Evolutionary conservation across 1,140 invertebrate genomes (phyloP).

Genomic region (Hypothenemus hampei): DNA sequence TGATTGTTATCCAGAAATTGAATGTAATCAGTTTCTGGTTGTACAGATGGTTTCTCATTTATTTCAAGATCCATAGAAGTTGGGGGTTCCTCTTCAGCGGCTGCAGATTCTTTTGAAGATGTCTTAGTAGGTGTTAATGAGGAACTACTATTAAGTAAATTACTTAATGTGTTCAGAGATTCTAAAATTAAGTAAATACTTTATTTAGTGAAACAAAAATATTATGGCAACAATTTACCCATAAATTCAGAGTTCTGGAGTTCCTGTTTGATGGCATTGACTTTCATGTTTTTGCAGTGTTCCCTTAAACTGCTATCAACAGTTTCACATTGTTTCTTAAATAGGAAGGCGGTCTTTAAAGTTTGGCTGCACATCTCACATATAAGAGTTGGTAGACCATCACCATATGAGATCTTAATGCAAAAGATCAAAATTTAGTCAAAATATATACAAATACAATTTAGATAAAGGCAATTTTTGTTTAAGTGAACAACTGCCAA

Average conservation of each 20-base stretch:
- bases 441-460: too few species aligned
- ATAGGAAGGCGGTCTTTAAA: conserved; percentile 37
- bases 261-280: conserved; percentile 37
- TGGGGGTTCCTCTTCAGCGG: background rate
- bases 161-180: conserved; percentile 29
- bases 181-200: conserved; percentile 16
- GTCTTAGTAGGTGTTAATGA: conserved; percentile 11
- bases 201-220: too few species aligned
- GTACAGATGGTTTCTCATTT: conserved; percentile 8
- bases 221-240: conserved; percentile 17
- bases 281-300: conserved; percentile 36
- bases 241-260: conserved; percentile 34
- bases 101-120: conserved; percentile 5
- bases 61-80: background rate
- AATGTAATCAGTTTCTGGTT: conserved; percentile 36
- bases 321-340: conserved; percentile 40
- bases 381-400: conserved; percentile 38
- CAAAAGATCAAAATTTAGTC: background rate
- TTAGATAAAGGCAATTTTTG: too few species aligned
- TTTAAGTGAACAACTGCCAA: too few species aligned
- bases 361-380: conserved; percentile 38
- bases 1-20: conserved; percentile 40
- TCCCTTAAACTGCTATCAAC: conserved; percentile 38
- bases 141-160: conserved; percentile 13
- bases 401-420: conserved; percentile 34